Base-by-base conservation (phyloP, 2,797 vertebrate genomes). In the Numenius phaeopus region DNA sequence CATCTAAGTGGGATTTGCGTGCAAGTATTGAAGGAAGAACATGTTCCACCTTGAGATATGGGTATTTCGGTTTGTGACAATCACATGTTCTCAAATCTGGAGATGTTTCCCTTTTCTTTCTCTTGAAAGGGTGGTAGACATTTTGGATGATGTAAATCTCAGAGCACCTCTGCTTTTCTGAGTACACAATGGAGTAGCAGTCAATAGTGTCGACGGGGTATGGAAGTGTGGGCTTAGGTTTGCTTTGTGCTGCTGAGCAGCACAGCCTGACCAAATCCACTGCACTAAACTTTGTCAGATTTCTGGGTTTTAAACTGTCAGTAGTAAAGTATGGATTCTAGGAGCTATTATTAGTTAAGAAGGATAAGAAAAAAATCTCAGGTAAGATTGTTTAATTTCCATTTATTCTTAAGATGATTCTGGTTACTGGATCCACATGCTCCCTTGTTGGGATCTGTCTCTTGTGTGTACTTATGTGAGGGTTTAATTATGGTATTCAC, bases 401-500 rank as follows among this genome's bases (percentile, higher is more conserved):
- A 30, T 64, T 94, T 93, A 34, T 87, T 83, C 61, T 76, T 76
- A 59, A 52, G 20, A 79, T 67, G 4, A 49, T 80, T 89, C 40
- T 12, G 8, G 59, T 85, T 90, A 72, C 47, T 59, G 52, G 32
- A 90, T 82, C 47, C 37, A 70, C 30, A 12, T 59, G 27, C 39
- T 66, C 4, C 9, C 27, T 69, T 86, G 13, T 40, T 79, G 62
- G 54, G 67, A 70, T 87, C n/a, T 66, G 21, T 80, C 18, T 73
- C 66, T 89, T 82, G 20, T 66, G 11, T 70, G 14, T 62, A 44
- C 50, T 91, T 86, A 26, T 19, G n/a, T 70, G 77, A 83, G 32
- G 18, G 40, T 90, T 93, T 91, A 90, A 84, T 95, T 96, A 71
- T 59, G 86, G 37, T 72, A 67, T 89, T 92, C 89, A 77, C 80